Base-by-base conservation (phyloP, 2,797 vertebrate species). In the Sebastes cheni region DNA sequence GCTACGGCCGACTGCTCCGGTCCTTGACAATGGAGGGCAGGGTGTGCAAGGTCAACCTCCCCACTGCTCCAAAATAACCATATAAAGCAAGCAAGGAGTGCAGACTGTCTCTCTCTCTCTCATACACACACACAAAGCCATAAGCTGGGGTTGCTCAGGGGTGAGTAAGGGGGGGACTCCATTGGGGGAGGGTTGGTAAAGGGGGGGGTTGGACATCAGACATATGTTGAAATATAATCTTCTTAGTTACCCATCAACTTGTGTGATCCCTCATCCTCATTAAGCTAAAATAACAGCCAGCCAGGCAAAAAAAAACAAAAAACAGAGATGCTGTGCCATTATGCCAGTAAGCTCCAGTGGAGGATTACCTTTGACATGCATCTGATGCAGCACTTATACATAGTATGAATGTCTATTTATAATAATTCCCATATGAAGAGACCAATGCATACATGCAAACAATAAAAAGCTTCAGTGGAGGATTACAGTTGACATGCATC, bases 211-310 rank as follows among this genome's bases (percentile, higher is more conserved):
- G 80, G 64, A 54, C 86, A 77, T 81, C 54, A 79, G 90, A 86
- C 89, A 93, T 94, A 86, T 92, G 91, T 92, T 90, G 75, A 92
- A 93, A 90, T 92, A 93, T 95, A 93, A 95, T 94, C 89, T 88
- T 86, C 92, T 94, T 94, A 95, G 90, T 90, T 90, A 91, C 75
- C 86, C 84, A 88, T 91, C 84, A 93, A 93, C 88, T 80, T 88
- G 80, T 92, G 89, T 86, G 90, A 90, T 79, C 86, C 82, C 78
- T 91, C 88, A 88, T 92, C 88, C 91, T 90, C 70, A 88, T 92
- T 89, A 94, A 72, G 70, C 74, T 71, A 85, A 82, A 91, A 86
- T 85, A 94, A 90, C 73, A 91, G 81, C 61, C 56, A 88, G 66
- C 66, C 82, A 84, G 42, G 81, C 77, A 71, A 77, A 78, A 81